Evolutionary conservation across 2,888 invertebrate genomes (phyloP).

Genomic region (Campopleginae sp.): DNA sequence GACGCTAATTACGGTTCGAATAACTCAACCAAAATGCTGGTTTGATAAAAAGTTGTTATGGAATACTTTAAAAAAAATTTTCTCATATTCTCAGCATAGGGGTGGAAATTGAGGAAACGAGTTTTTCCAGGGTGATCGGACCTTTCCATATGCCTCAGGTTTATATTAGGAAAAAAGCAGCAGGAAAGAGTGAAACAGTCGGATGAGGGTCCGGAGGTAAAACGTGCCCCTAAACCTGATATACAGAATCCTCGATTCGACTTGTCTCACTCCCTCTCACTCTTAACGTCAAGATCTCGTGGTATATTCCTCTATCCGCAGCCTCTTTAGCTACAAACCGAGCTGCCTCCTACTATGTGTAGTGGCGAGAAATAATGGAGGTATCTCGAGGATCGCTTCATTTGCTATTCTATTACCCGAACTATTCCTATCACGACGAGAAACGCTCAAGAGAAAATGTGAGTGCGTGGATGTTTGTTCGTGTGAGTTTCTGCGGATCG

Average conservation of each 20-base stretch:
- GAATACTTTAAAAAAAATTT: neutral
- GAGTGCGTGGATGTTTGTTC: conserved; percentile 7
- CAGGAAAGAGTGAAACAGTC: conserved; percentile 37
- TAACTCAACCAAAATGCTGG: neutral
- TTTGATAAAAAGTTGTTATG: neutral
- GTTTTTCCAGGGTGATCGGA: conserved; percentile 23
- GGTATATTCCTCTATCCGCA: conserved; percentile 52
- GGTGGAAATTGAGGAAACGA: conserved; percentile 30
- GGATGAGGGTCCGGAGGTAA: conserved; percentile 31
- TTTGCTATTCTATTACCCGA: conserved; percentile 67
- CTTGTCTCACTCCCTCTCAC: conserved; percentile 17
- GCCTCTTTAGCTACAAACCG: conserved; percentile 28
- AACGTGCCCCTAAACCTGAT: conserved; percentile 66
- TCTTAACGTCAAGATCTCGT: conserved; percentile 19
- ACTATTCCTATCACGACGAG: conserved; percentile 62
- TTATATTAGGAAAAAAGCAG: conserved; percentile 30
- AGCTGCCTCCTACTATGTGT: conserved; percentile 23
- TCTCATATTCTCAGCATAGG: neutral
- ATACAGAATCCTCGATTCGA: conserved; percentile 41
- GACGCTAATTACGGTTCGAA: neutral
- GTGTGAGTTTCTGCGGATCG: neutral
- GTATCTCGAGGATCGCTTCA: conserved; percentile 66
- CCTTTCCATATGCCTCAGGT: conserved; percentile 36
- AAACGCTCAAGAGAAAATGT: conserved; percentile 39
- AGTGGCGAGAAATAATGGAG: conserved; percentile 65